These are phyloP conservation scores for Sphaerophoria rueppellii DNA, from an alignment of 2,888 invertebrate genomes.

Conservation along the genomic window DNA sequence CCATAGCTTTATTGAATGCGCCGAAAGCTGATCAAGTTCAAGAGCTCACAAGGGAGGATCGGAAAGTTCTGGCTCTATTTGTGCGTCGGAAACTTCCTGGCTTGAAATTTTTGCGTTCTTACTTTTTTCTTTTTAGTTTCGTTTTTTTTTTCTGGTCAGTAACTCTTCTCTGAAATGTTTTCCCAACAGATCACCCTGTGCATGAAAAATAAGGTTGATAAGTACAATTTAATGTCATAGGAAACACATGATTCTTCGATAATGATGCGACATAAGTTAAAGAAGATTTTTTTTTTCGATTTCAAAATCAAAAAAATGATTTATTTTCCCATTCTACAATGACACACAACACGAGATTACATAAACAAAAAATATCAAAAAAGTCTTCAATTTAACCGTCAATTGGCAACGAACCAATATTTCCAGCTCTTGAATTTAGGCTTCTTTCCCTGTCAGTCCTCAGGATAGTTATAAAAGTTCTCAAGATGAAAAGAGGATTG, in stretches of 20 bases:
- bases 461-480: neutral
- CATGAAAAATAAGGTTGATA: too few species aligned
- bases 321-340: constrained; percentile 3
- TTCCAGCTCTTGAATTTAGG: neutral
- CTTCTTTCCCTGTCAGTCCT: neutral
- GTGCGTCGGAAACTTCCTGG: too few species aligned
- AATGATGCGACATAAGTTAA: constrained; percentile 49
- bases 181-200: too few species aligned
- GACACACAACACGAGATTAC: neutral
- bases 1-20: too few species aligned
- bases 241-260: constrained; percentile 44
- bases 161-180: too few species aligned
- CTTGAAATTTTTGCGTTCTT: too few species aligned
- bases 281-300: neutral
- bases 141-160: too few species aligned
- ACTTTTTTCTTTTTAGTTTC: too few species aligned
- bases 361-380: too few species aligned
- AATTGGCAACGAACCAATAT: constrained; percentile 14
- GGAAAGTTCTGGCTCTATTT: too few species aligned
- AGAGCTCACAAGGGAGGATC: too few species aligned
- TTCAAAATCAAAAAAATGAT: neutral
- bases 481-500: constrained; percentile 11
- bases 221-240: neutral
- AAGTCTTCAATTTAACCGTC: neutral
- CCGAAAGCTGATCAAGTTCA: too few species aligned